Conservation (phyloP, 2,888 invertebrate genomes). For the Hydrotaea diabolus region DNA sequence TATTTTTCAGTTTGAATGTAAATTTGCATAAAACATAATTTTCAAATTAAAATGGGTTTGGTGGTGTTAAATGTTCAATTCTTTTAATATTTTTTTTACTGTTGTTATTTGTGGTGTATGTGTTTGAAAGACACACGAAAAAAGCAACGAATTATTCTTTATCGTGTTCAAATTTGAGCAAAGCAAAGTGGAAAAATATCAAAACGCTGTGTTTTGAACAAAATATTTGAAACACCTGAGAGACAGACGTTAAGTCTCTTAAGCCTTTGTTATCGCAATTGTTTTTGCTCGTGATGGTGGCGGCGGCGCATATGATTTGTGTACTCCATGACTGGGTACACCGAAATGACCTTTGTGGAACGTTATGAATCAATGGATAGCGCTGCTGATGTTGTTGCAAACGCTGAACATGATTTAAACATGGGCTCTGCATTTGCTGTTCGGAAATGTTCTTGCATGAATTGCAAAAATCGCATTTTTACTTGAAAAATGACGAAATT, state of each 20-base stretch:
- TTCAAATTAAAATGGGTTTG: slow-evolving; percentile 72
- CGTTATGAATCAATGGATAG: slow-evolving; percentile 27
- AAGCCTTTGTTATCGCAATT: not conserved
- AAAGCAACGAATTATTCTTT: slow-evolving; percentile 40
- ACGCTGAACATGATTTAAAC: slow-evolving; percentile 49
- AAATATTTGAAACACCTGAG: slow-evolving; percentile 56
- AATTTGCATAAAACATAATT: slow-evolving; percentile 75
- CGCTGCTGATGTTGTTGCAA: not conserved
- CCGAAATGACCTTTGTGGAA: slow-evolving; percentile 56
- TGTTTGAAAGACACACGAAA: not conserved
- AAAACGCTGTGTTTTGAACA: slow-evolving; percentile 39
- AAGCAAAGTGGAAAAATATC: slow-evolving; percentile 36
- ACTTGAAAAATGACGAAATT: slow-evolving; percentile 43
- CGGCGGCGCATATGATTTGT: not conserved
- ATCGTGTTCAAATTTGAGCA: slow-evolving; percentile 31
- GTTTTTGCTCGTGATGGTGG: not conserved
- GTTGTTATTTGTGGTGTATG: slow-evolving; percentile 7
- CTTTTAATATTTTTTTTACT: not conserved
- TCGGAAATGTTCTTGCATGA: slow-evolving; percentile 34
- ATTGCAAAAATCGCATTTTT: slow-evolving; percentile 46
- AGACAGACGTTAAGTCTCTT: slow-evolving; percentile 39
- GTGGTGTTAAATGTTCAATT: slow-evolving; percentile 30
- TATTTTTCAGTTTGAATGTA: slow-evolving; percentile 43
- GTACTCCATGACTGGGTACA: slow-evolving; percentile 22
- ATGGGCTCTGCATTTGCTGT: slow-evolving; percentile 9